Percentiles rank a stretch among this genome's conserved stretches.
phyloP scores from a whole-genome alignment of 2,113 vertebrate genomes.

The Indicator indicator region DNA sequence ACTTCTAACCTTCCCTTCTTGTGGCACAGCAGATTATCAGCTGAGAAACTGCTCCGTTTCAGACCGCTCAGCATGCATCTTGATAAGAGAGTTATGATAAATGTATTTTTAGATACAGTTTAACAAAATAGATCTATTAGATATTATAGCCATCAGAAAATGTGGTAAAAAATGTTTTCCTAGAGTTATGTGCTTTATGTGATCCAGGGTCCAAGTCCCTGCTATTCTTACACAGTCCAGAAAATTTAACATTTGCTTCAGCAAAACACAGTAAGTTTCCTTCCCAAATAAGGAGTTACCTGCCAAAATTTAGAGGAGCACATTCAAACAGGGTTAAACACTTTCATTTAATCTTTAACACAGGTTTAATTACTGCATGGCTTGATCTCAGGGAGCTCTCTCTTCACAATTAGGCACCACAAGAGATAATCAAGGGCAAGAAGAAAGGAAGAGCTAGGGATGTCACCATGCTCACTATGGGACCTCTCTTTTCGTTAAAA shows the following conservation, averaged over 20 bases:
- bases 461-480: neutral
- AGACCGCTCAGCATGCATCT: neutral
- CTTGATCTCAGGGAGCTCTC: neutral
- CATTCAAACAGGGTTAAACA: neutral
- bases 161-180: neutral
- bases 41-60: constrained; percentile 13
- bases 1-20: constrained; percentile 37
- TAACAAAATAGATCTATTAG: neutral
- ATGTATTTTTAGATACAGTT: neutral
- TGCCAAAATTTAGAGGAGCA: neutral
- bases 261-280: neutral
- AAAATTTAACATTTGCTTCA: neutral
- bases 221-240: neutral
- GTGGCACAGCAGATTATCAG: constrained; percentile 23
- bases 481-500: neutral
- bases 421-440: neutral
- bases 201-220: neutral
- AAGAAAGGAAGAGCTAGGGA: neutral
- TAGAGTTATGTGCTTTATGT: neutral
- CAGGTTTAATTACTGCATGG: neutral
- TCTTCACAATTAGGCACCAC: neutral
- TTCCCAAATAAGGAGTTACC: neutral
- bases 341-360: neutral
- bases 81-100: constrained; percentile 1
- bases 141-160: neutral